Base-by-base conservation (phyloP, 2,888 invertebrate species). In the Melanophora roralis region DNA sequence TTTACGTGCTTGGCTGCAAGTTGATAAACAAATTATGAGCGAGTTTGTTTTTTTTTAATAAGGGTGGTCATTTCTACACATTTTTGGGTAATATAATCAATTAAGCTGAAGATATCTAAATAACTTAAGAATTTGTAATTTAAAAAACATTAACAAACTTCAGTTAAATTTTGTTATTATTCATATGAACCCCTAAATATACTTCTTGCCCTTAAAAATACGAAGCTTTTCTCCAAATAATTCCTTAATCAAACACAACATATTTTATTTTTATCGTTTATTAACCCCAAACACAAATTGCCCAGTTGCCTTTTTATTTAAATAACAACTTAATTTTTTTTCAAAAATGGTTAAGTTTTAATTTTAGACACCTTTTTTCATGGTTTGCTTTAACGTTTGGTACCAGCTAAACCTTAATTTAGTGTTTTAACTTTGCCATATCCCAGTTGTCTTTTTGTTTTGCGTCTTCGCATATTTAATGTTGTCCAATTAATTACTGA, bases 401-500 rank as follows among this genome's bases (percentile, higher is more conserved):
- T 27, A 27, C 27, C 6, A 47, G 1, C n/a, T 40, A 0, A 14
- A 23, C 12, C 12, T 47, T 21, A 34, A 21, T 11, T 27, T 27
- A 16, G 4, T 36, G 12, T 19, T 40, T 27, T 27, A 7, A 14
- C 19, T 11, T 9, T 11, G 8, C 14, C 7, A 16, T 3, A 36
- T 27, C 57, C 32, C 32, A 34, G 34, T 47, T 34, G n/a, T 36
- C 21, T 21, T 12, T n/a, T 34, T 19, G 40, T 12, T 14, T 16
- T 34, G 11, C 27, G 12, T 55, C 34, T 65, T 14, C 16, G 14
- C 49, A 27, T 47, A 57, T 57, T 73, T 38, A 65, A 49, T 73
- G 49, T 36, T n/a, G 11, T 8, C 40, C 32, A 64, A 73, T 73
- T 45, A 73, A 73, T 73, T 47, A n/a, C 14, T 36, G 23, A 23